phyloP scores from a whole-genome alignment of 53 echinoderm and acorn worm genomes.

The Echinarachnius parma region DNA sequence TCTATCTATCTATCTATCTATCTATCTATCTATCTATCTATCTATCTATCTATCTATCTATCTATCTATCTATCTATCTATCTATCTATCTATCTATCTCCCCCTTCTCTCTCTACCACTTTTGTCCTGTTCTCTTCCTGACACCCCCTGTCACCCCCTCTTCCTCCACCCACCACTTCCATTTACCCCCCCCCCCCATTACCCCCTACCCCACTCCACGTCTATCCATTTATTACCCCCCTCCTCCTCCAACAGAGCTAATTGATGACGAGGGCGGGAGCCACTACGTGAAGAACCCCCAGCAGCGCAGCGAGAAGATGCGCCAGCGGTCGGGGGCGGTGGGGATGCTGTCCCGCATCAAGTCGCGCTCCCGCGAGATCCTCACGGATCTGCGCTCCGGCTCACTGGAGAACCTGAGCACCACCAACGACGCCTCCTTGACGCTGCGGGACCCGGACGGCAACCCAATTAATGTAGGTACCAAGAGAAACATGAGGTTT shows the following conservation, averaged over 20 bases:
- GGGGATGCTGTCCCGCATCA: slow-evolving; percentile 87
- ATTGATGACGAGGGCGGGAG: slow-evolving; percentile 29
- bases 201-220: background rate
- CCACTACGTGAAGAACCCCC: slow-evolving; percentile 55
- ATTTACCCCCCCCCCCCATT: background rate
- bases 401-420: slow-evolving; percentile 73
- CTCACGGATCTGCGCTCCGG: slow-evolving; percentile 78
- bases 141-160: background rate
- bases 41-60: no score
- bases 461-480: slow-evolving; percentile 79
- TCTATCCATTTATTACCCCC: no score
- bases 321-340: slow-evolving; percentile 45
- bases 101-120: background rate
- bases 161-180: background rate
- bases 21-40: no score
- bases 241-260: slow-evolving; percentile 4
- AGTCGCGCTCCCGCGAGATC: slow-evolving; percentile 92
- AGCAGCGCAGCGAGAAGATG: slow-evolving; percentile 48
- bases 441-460: slow-evolving; percentile 39
- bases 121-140: background rate
- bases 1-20: no score
- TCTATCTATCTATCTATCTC: no score
- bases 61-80: no score
- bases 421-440: slow-evolving; percentile 49
- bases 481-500: slow-evolving; percentile 56